Conservation (phyloP, 2,888 invertebrate species). For the Zaprionus lineosus region DNA sequence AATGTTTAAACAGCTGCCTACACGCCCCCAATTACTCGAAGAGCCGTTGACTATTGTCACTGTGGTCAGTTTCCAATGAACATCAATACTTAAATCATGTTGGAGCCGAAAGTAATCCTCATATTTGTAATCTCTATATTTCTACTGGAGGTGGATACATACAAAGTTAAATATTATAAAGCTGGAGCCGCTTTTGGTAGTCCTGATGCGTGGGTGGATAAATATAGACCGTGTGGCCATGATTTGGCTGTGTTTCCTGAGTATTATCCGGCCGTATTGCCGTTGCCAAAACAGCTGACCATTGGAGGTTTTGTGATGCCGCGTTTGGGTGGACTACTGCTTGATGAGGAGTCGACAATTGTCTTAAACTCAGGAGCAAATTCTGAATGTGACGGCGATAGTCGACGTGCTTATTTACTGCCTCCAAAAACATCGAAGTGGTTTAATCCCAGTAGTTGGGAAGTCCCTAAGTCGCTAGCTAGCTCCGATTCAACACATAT, state of each 20-base stretch:
- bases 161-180: conserved; percentile 67
- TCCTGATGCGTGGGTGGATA: conserved; percentile 72
- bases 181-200: conserved; percentile 66
- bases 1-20: not conserved
- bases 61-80: conserved; percentile 7
- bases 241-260: conserved; percentile 80
- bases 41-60: conserved; percentile 5
- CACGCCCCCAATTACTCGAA: conserved; percentile 52
- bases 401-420: conserved; percentile 63
- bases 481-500: not conserved
- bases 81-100: conserved; percentile 43
- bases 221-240: conserved; percentile 71
- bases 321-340: conserved; percentile 71
- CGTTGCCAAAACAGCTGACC: conserved; percentile 64
- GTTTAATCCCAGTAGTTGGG: conserved; percentile 81
- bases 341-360: conserved; percentile 70
- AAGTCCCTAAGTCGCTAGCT: conserved; percentile 17
- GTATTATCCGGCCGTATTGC: conserved; percentile 72
- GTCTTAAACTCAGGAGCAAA: conserved; percentile 24
- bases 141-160: conserved; percentile 46
- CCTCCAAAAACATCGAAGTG: conserved; percentile 68
- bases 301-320: conserved; percentile 75
- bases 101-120: conserved; percentile 13
- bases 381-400: conserved; percentile 62
- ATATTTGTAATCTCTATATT: conserved; percentile 19